Percentiles rank a stretch among this genome's conserved stretches.
phyloP scores from a whole-genome alignment of 2,888 invertebrate species.

The Neoscelio sp. region DNA sequence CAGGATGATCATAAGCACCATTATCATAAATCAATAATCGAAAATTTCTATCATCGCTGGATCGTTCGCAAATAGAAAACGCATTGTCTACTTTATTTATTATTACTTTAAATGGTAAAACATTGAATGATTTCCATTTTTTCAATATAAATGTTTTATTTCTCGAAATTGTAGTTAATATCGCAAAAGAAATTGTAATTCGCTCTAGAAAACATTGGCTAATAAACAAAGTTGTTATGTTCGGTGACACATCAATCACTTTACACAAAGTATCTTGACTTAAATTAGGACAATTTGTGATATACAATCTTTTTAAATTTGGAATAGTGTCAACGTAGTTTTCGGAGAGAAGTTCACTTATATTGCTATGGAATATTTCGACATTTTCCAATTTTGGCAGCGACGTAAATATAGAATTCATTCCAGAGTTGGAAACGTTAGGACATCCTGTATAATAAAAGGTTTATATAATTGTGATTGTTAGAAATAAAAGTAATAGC shows the following conservation, averaged over 20 bases:
- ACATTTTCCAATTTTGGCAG: slow-evolving; percentile 49
- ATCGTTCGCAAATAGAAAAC: not conserved
- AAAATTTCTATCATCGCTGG: slow-evolving; percentile 1
- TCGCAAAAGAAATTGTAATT: slow-evolving; percentile 36
- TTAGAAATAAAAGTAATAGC: not conserved
- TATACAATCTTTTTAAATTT: slow-evolving; percentile 52
- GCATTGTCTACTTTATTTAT: not conserved
- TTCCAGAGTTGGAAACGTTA: slow-evolving; percentile 26
- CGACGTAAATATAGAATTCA: slow-evolving; percentile 14
- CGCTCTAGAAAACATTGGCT: slow-evolving; percentile 44
- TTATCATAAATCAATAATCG: slow-evolving; percentile 60
- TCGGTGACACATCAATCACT: slow-evolving; percentile 43
- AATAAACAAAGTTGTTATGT: slow-evolving; percentile 48
- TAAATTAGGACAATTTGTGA: slow-evolving; percentile 61
- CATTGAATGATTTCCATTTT: slow-evolving; percentile 51
- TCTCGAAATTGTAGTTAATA: slow-evolving; percentile 29
- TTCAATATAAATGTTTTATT: slow-evolving; percentile 48
- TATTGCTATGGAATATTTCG: slow-evolving; percentile 58
- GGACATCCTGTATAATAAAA: slow-evolving; percentile 53
- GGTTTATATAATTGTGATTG: not conserved
- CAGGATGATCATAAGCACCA: slow-evolving; percentile 33
- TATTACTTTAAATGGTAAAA: slow-evolving; percentile 42
- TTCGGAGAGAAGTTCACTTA: slow-evolving; percentile 30
- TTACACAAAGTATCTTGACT: slow-evolving; percentile 45
- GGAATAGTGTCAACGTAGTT: not conserved